Base-by-base conservation (phyloP, 2,113 vertebrate genomes). In the Thamnophis sirtalis region DNA sequence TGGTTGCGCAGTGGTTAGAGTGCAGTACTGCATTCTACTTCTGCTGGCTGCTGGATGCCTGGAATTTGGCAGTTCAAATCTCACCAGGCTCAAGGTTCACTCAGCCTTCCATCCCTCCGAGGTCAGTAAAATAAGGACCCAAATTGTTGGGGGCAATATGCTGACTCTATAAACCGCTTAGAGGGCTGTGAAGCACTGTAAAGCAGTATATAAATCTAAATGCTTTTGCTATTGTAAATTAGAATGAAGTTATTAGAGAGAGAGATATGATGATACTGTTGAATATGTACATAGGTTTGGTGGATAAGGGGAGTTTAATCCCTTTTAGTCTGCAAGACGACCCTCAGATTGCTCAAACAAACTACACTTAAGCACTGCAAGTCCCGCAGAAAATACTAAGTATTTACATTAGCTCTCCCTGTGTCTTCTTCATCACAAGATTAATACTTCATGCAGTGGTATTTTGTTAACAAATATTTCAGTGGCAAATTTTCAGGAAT, bases 221-320 rank as follows among this genome's bases (percentile, higher is more conserved):
- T 51, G 9, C 50, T 51, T 10, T 51, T 51, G 50, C 50, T 51
- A 98, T 98, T 98, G 98, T 73, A 73, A 73, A 73, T 73, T 97
- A 95, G 97, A 98, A 94, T 93, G 96, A 98, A 98, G 97, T 95
- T 98, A 98, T 98, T 98, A 98, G 91, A 96, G 97, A 96, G 96
- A 98, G 48, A 49, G 48, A 49, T 97, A 88, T 96, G 95, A 94
- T 95, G 96, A 95, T 96, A 96, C 97, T 97, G 96, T 95, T 97
- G 97, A 98, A 97, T 97, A 97, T 97, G 97, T 98, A 98, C 98
- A 98, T 97, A 98, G 97, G 97, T 97, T 98, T 54, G 97, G 97
- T 98, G 98, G 98, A 98, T 98, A 98, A 98, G 97, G 98, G 98
- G 98, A 98, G 98, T 98, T 98, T 99, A 99, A 99, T 99, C 99